A percentile compares a stretch with the other conserved stretches of the same genome.
These are phyloP conservation scores for Onthophagus sagittarius DNA, from an alignment of 2,888 invertebrate species.

Conservation along the genomic window DNA sequence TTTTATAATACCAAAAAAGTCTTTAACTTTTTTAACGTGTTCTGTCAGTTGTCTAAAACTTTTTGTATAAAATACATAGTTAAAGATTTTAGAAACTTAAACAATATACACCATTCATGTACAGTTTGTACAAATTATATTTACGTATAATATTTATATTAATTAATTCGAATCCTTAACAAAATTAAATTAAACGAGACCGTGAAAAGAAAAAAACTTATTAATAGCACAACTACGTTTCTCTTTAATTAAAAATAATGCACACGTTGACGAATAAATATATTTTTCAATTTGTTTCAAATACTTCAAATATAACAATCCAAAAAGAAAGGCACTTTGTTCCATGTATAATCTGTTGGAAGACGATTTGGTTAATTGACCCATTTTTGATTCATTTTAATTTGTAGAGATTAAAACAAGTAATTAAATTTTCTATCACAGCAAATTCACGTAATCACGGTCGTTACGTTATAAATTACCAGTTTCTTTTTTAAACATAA, in stretches of 20 bases:
- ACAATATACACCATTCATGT: constrained; percentile 1
- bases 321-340: not conserved
- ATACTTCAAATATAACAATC: not conserved
- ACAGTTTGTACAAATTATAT: constrained; percentile 7
- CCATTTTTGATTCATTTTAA: not conserved
- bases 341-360: not conserved
- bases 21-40: not conserved
- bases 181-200: not conserved
- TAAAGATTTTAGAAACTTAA: not conserved
- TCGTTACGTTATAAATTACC: not conserved
- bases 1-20: not conserved
- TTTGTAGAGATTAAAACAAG: not conserved
- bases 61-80: not conserved
- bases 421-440: not conserved
- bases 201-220: not conserved
- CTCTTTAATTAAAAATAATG: not conserved
- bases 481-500: not conserved
- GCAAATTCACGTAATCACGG: not conserved
- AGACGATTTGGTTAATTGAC: not conserved
- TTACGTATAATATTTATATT: not conserved
- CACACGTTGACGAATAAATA: not conserved
- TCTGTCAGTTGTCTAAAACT: not conserved
- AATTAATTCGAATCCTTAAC: too few species aligned
- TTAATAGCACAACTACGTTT: not conserved
- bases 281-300: not conserved